Conservation (phyloP, 2,797 vertebrate species). For the Paguma larvata region DNA sequence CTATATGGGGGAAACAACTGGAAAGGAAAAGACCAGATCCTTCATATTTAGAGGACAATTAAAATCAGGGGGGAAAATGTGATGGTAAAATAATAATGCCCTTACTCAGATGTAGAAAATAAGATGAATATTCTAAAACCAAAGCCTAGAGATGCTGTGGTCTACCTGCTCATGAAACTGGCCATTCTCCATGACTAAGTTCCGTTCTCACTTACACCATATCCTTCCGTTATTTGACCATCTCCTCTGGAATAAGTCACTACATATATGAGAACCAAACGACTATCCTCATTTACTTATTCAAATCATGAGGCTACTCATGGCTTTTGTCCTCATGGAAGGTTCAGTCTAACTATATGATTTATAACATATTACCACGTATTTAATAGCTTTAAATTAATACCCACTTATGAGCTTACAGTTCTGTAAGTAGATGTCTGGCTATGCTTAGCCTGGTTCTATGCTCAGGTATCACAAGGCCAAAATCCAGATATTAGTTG, state of each 20-base stretch:
- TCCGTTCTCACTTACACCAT: background rate
- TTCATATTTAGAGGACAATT: background rate
- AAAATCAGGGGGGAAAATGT: background rate
- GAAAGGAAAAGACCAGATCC: background rate
- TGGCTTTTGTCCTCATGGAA: background rate
- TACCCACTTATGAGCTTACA: background rate
- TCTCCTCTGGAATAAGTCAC: background rate
- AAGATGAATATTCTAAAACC: background rate
- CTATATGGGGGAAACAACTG: background rate
- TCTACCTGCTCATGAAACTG: background rate
- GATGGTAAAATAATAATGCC: background rate
- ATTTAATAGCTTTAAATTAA: background rate
- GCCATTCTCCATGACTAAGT: background rate
- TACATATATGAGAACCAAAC: background rate
- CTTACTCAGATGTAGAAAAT: background rate
- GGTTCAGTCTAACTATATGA: background rate
- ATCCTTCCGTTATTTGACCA: background rate
- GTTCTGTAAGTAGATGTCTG: background rate
- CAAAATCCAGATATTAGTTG: background rate
- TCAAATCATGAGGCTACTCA: background rate
- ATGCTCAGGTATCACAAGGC: background rate
- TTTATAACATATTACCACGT: background rate
- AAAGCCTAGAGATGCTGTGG: background rate
- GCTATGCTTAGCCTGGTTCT: background rate
- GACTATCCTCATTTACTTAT: background rate